Evolutionary conservation across 2,113 vertebrate species (phyloP).

Genomic region (Gymnarchus niloticus): DNA sequence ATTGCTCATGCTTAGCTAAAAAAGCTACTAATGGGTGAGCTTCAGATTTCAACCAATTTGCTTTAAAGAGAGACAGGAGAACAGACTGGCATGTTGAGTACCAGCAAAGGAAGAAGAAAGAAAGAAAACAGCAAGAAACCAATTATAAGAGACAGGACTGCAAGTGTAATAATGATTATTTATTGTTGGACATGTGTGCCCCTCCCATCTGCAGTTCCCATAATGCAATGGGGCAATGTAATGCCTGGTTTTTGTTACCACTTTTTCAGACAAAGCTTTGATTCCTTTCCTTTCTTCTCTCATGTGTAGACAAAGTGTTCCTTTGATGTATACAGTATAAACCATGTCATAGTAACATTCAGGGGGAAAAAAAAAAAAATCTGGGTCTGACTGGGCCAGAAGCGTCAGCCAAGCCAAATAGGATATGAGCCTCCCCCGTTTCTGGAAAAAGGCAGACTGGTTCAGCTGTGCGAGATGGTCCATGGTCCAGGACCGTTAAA

Average conservation of each 20-base stretch:
- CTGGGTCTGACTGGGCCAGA: conserved; percentile 32
- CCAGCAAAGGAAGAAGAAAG: background rate
- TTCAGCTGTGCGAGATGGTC: background rate
- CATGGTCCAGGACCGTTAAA: background rate
- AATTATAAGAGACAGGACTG: background rate
- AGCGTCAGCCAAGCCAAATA: conserved; percentile 45
- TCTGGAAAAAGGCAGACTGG: background rate
- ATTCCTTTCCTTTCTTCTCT: conserved; percentile 18
- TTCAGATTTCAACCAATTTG: background rate
- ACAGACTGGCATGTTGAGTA: background rate
- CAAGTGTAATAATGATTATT: background rate
- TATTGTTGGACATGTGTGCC: background rate
- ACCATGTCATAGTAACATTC: conserved; percentile 22
- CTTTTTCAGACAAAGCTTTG: background rate
- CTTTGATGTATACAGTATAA: conserved; percentile 38
- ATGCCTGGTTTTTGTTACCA: conserved; percentile 25
- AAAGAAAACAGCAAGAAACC: background rate
- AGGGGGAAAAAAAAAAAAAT: conserved; percentile 31
- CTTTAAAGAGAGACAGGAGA: background rate
- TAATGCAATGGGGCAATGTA: conserved; percentile 2
- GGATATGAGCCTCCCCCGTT: conserved; percentile 38
- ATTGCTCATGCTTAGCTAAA: background rate
- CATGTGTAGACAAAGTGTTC: conserved; percentile 31
- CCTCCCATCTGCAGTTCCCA: background rate
- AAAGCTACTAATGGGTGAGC: background rate